Percentiles rank a stretch among this genome's conserved stretches.
These are phyloP conservation scores for Otocyon megalotis DNA, from an alignment of 2,113 vertebrate genomes.

Conservation along the genomic window DNA sequence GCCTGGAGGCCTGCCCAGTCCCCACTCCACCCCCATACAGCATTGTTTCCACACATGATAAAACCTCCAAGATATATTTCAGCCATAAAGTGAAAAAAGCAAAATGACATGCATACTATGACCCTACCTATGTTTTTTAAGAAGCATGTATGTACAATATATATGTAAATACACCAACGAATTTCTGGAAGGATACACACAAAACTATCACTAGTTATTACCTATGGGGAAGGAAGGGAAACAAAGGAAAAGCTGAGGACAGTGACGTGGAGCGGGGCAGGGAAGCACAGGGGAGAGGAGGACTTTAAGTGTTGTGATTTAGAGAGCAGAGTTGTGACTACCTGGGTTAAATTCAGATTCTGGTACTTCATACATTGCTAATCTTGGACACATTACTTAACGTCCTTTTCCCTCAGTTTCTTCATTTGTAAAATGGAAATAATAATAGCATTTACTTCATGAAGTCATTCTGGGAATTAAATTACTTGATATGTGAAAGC, in stretches of 20 bases:
- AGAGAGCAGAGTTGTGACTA: background rate
- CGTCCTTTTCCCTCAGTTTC: conserved; percentile 29
- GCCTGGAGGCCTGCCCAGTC: conserved; percentile 68
- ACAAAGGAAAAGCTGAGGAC: background rate
- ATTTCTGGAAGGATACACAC: background rate
- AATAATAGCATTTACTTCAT: background rate
- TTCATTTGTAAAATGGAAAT: background rate
- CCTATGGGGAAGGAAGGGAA: background rate
- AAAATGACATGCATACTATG: background rate
- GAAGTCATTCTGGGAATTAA: background rate
- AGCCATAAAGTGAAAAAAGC: background rate
- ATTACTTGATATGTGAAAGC: background rate
- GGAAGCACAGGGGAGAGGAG: background rate
- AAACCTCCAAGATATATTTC: background rate
- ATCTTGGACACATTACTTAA: background rate
- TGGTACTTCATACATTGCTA: conserved; percentile 1
- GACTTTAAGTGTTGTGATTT: background rate
- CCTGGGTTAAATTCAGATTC: conserved; percentile 34
- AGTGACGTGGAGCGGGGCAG: no score
- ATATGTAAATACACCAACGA: background rate
- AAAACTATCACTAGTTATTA: conserved; percentile 7
- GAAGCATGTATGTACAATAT: background rate
- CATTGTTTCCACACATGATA: background rate
- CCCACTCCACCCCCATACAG: background rate
- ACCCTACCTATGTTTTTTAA: background rate